Percentiles rank a stretch among this genome's conserved stretches.
phyloP scores from a whole-genome alignment of 2,888 invertebrate species.

The Hipparchia sbordonii region DNA sequence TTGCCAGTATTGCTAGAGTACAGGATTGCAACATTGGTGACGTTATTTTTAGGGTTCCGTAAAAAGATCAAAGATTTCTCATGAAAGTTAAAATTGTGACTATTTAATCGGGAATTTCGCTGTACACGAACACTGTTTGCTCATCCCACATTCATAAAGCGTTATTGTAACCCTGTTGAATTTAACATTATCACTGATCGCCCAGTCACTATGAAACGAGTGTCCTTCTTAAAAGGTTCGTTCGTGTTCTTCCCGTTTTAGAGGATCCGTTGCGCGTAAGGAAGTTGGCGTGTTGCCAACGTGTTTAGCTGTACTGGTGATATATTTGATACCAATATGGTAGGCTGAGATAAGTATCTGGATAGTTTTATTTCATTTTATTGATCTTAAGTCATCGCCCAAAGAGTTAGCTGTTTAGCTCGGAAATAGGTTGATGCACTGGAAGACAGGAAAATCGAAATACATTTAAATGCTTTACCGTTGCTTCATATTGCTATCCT shows the following conservation, averaged over 20 bases:
- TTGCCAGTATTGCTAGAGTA: too few relatives aligned
- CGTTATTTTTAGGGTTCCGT: background rate
- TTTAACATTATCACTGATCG: constrained; percentile 53
- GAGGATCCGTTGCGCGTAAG: constrained; percentile 53
- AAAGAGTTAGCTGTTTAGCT: constrained; percentile 22
- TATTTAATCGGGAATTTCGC: constrained; percentile 14
- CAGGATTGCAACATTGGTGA: background rate
- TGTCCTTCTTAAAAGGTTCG: constrained; percentile 52
- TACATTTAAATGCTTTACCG: too few relatives aligned
- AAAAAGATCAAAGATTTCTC: too few relatives aligned
- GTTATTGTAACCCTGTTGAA: constrained; percentile 56
- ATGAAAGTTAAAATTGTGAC: background rate
- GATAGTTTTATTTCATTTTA: constrained; percentile 44
- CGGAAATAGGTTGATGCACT: constrained; percentile 26
- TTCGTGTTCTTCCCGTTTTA: constrained; percentile 52
- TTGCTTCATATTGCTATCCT: background rate
- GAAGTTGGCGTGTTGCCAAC: constrained; percentile 65
- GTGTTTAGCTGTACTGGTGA: constrained; percentile 47
- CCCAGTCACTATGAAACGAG: constrained; percentile 48
- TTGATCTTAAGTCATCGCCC: constrained; percentile 42
- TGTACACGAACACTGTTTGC: constrained; percentile 5
- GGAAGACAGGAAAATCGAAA: constrained; percentile 1
- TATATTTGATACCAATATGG: constrained; percentile 34
- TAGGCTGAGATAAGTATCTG: constrained; percentile 28
- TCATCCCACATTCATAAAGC: constrained; percentile 30